Evolutionary conservation across 2,797 vertebrate species (phyloP), one percentile per base, ranked within the genome.

Genomic region (Fringilla coelebs): DNA sequence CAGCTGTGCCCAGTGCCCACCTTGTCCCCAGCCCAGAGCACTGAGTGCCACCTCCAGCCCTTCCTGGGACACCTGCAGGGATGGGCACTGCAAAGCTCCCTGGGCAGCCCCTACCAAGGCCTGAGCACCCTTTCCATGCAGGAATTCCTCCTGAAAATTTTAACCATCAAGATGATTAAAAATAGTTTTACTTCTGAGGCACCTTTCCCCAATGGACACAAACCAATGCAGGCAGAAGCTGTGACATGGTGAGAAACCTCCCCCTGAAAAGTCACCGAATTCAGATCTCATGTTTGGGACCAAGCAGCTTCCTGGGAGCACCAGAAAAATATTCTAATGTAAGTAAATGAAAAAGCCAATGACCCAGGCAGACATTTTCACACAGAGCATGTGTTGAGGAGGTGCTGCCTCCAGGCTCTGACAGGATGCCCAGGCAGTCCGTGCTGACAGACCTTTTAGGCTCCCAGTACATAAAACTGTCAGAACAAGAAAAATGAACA

Each of bases 381-480:
- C 9, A 36, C 41, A 40, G 51, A 72, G 29, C 13, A 16, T 0
- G 0, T 43, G 45, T 9, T 24, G 57, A 38, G 31, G 34, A 72
- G 57, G 45, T 36, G 34, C 54, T 76, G 52, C 60, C 81, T 89
- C 63, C 26, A 24, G 58, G 71, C 55, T 68, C 76, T 55, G 57
- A 57, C 78, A 90, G 79, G 45, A 93, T 48, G 45, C 32, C 73
- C 51, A 26, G 65, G 83, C 2, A 4, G 45, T 22, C 38, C 17
- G 10, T 4, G 5, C 66, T 25, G 36, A 54, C 68, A 75, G 49
- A 87, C 54, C 57, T 83, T 83, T 70, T 21, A 55, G 57, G 51
- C 62, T 80, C 61, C 46, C 41, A 87, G 89, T 77, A 94, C 94
- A 90, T 71, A 91, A 83, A 96, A 91, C 85, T 88, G 83, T 85